Evolutionary conservation across 2,888 invertebrate genomes (phyloP).

Genomic region (Netelia fuscicornis): DNA sequence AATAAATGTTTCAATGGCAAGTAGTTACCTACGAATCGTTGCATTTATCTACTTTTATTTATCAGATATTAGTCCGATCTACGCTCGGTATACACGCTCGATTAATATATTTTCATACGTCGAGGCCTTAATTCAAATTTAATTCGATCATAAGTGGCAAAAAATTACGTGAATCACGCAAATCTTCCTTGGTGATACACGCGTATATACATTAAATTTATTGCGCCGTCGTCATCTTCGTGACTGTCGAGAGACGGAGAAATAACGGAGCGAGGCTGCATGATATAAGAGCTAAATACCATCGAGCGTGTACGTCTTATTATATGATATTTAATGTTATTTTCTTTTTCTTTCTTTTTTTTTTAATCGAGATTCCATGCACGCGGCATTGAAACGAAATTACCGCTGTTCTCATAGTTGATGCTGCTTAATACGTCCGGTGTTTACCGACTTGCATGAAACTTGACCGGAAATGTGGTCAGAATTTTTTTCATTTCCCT

Average conservation of each 20-base stretch:
- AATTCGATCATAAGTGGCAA: constrained; percentile 27
- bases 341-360: constrained; percentile 39
- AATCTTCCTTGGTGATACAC: constrained; percentile 41
- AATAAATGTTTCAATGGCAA: not conserved
- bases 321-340: constrained; percentile 34
- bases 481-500: not conserved
- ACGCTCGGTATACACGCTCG: not conserved
- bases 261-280: constrained; percentile 41
- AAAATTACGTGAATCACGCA: constrained; percentile 28
- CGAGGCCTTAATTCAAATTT: constrained; percentile 44
- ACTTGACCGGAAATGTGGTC: constrained; percentile 30
- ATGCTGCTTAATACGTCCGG: constrained; percentile 32
- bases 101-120: not conserved
- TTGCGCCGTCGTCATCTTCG: constrained; percentile 49
- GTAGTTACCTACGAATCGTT: no score
- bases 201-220: constrained; percentile 22
- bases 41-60: not conserved
- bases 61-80: not conserved
- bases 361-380: constrained; percentile 29
- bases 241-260: constrained; percentile 44
- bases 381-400: constrained; percentile 53
- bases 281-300: constrained; percentile 30
- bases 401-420: constrained; percentile 36
- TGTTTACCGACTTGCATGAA: constrained; percentile 19
- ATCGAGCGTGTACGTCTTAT: constrained; percentile 45